Percentiles rank a stretch among this genome's conserved stretches.
Conservation (phyloP, 2,888 invertebrate species). For the Archips xylosteana region DNA sequence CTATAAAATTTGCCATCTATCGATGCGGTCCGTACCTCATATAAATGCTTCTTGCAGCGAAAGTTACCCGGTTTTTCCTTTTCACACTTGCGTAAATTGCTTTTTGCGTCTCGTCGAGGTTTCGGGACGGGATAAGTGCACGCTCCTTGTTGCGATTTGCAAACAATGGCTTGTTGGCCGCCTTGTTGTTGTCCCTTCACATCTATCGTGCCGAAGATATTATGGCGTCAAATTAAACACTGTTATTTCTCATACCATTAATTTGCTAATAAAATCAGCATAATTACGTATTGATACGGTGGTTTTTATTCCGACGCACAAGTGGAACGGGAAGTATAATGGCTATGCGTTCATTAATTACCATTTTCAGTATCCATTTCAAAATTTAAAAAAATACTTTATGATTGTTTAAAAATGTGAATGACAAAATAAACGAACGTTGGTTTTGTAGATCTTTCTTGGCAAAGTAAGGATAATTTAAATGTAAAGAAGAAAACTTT, state of each 20-base stretch:
- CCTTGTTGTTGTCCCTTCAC: constrained; percentile 71
- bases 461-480: neutral
- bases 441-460: no score
- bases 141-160: constrained; percentile 76
- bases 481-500: no score
- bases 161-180: constrained; percentile 83
- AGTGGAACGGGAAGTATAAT: constrained; percentile 9
- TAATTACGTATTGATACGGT: constrained; percentile 35
- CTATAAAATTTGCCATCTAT: constrained; percentile 64
- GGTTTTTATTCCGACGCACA: constrained; percentile 6
- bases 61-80: constrained; percentile 47
- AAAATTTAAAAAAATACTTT: neutral
- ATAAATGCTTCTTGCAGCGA: constrained; percentile 50
- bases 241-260: constrained; percentile 46
- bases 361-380: constrained; percentile 4
- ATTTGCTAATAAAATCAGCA: constrained; percentile 37
- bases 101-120: constrained; percentile 58
- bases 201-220: constrained; percentile 71
- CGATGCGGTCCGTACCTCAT: constrained; percentile 49
- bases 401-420: neutral
- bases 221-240: constrained; percentile 74
- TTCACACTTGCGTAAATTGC: constrained; percentile 49
- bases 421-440: neutral
- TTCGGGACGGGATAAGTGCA: constrained; percentile 61
- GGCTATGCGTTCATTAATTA: constrained; percentile 1